phyloP scores from a whole-genome alignment of 1,140 invertebrate species.

The Drosophila arizonae region DNA sequence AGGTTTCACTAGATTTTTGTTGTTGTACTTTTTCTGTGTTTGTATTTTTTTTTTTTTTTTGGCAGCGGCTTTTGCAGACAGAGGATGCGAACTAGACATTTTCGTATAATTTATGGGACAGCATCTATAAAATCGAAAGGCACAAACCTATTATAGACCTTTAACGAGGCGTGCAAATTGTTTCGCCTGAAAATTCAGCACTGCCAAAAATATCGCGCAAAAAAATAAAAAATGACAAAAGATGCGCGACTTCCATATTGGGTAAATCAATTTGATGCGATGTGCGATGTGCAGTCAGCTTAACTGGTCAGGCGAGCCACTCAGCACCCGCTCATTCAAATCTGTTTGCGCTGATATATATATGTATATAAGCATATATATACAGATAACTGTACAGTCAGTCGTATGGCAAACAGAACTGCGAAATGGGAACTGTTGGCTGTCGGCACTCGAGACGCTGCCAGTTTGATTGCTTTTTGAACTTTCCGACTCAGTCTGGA shows the following conservation, averaged over 20 bases:
- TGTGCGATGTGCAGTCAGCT: not conserved
- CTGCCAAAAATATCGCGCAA: not conserved
- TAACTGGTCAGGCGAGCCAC: conserved; percentile 32
- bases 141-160: conserved; percentile 18
- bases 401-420: not conserved
- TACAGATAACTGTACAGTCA: conserved; percentile 63
- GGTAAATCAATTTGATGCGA: conserved; percentile 64
- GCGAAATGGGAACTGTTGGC: conserved; percentile 30
- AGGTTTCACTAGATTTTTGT: conserved; percentile 23
- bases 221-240: conserved; percentile 45
- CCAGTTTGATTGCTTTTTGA: conserved; percentile 65
- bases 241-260: conserved; percentile 57
- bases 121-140: conserved; percentile 38
- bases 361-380: conserved; percentile 21
- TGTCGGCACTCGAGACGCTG: conserved; percentile 61
- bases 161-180: conserved; percentile 43
- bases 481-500: conserved; percentile 50
- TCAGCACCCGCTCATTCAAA: conserved; percentile 16
- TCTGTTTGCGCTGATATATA: not conserved
- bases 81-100: conserved; percentile 47
- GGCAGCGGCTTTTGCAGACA: conserved; percentile 37
- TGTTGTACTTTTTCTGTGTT: conserved; percentile 9
- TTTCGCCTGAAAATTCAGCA: conserved; percentile 25
- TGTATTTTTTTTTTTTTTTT: conserved; percentile 27
- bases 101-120: conserved; percentile 59